These are phyloP conservation scores for Eledone cirrhosa DNA, from an alignment of 2,888 invertebrate species.

Conservation along the genomic window DNA sequence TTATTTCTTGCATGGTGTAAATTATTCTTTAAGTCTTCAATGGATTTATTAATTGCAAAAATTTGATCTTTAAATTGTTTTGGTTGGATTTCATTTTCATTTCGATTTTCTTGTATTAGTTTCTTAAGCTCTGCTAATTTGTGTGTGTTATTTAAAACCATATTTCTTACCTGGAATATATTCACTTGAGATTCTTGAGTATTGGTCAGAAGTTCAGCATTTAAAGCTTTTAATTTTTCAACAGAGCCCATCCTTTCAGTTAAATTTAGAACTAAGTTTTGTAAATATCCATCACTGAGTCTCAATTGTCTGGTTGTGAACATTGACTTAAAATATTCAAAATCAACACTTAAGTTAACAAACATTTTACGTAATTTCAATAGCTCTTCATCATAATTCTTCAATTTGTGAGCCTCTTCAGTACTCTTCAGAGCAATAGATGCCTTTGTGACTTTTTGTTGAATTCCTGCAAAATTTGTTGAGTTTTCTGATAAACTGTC, in stretches of 20 bases:
- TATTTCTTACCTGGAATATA: neutral
- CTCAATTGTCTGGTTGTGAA: neutral
- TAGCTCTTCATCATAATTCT: neutral
- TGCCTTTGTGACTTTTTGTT: no score
- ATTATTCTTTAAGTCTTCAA: neutral
- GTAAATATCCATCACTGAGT: neutral
- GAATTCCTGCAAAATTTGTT: neutral
- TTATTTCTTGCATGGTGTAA: neutral
- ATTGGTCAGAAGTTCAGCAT: neutral
- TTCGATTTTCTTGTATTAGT: no score
- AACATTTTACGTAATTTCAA: neutral
- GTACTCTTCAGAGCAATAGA: no score
- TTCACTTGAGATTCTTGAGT: neutral
- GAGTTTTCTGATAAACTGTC: neutral
- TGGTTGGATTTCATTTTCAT: no score
- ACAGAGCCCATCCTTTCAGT: neutral
- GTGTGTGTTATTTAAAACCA: neutral
- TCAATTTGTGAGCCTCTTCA: neutral
- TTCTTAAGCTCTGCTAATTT: neutral
- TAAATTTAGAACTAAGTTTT: neutral
- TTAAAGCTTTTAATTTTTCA: neutral
- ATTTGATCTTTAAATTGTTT: no score
- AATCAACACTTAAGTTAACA: constrained; percentile 12
- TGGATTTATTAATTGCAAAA: no score
- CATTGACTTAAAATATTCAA: neutral